Evolutionary conservation across 2,113 vertebrate species (phyloP).

Genomic region (Rhadina sibilatrix): DNA sequence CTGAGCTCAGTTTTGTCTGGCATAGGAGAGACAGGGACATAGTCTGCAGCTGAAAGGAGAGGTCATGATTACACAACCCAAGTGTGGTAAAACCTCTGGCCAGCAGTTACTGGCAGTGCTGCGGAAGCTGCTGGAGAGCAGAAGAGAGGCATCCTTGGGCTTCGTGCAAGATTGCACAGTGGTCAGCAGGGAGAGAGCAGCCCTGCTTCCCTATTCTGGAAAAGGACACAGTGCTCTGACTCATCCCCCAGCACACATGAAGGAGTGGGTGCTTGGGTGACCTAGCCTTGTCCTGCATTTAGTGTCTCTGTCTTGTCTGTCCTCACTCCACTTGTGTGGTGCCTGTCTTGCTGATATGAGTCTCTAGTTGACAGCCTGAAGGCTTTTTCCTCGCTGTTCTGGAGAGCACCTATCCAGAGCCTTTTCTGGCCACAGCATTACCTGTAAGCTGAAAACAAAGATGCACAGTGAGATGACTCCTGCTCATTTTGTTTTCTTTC

Average conservation of each 20-base stretch:
- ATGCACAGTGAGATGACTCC: not conserved
- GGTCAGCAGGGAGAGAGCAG: conserved; percentile 42
- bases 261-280: not conserved
- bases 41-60: not conserved
- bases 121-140: conserved; percentile 56
- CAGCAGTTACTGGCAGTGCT: conserved; percentile 48
- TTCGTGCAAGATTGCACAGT: conserved; percentile 8
- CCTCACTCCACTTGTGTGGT: not conserved
- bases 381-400: not conserved
- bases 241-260: not conserved
- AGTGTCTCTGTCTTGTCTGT: not conserved
- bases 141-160: not conserved
- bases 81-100: conserved; percentile 37
- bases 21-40: not conserved
- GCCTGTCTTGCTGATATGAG: not conserved
- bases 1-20: not conserved
- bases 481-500: not conserved
- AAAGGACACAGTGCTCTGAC: not conserved
- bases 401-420: not conserved
- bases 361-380: not conserved
- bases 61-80: not conserved
- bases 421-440: not conserved
- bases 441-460: not conserved
- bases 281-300: not conserved
- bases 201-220: conserved; percentile 32